Conservation (phyloP, 2,113 vertebrate genomes). For the Oreochromis aureus region DNA sequence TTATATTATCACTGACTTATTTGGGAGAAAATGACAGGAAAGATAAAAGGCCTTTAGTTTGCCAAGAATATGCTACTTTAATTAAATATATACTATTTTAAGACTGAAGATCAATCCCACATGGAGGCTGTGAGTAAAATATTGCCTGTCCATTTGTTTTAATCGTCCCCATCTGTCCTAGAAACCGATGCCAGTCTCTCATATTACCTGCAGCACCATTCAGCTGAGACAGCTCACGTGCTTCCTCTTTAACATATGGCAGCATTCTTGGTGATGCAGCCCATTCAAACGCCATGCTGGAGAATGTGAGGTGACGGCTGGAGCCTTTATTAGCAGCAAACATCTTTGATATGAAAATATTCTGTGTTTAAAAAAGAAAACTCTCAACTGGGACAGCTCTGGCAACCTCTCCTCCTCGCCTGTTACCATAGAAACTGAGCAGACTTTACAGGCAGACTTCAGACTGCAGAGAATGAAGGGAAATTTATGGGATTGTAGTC, state of each 20-base stretch:
- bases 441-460: slow-evolving; percentile 9
- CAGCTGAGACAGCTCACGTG: not conserved
- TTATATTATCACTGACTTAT: not conserved
- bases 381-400: slow-evolving; percentile 26
- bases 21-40: not conserved
- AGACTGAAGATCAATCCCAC: not conserved
- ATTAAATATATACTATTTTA: not conserved
- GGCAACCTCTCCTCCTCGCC: not conserved
- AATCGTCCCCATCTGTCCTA: slow-evolving; percentile 6
- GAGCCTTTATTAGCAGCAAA: not conserved
- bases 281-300: not conserved
- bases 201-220: slow-evolving; percentile 18
- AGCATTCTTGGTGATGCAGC: not conserved
- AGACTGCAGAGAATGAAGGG: not conserved
- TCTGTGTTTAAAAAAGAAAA: not conserved
- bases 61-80: not conserved
- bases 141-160: not conserved
- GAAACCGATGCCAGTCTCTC: slow-evolving; percentile 35
- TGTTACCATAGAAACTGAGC: slow-evolving; percentile 56
- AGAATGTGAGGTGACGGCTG: not conserved
- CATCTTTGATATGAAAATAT: slow-evolving; percentile 15
- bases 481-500: not conserved
- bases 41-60: not conserved
- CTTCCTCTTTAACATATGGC: not conserved
- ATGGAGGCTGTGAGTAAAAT: not conserved